Evolutionary conservation across 1,140 invertebrate genomes (phyloP).

Genomic region (Drosophila auraria): DNA sequence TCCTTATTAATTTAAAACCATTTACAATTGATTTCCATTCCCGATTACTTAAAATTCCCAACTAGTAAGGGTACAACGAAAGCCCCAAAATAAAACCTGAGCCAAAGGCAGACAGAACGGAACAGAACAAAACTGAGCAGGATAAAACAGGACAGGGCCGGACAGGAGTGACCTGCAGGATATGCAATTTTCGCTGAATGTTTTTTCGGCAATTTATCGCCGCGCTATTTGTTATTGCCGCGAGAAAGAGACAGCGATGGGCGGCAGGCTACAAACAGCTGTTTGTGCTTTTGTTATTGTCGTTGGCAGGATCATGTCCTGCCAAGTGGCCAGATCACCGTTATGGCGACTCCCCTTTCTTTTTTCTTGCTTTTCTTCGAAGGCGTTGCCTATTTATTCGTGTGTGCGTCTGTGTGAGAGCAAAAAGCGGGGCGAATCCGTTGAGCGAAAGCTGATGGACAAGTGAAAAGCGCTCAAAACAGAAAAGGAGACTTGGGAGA

Average conservation of each 20-base stretch:
- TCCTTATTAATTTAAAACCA: background rate
- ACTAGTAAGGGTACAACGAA: background rate
- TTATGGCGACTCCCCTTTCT: slow-evolving; percentile 7
- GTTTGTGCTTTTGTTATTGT: slow-evolving; percentile 50
- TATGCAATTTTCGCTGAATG: slow-evolving; percentile 65
- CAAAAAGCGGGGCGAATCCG: slow-evolving; percentile 42
- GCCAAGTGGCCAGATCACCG: slow-evolving; percentile 73
- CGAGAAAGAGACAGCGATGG: background rate
- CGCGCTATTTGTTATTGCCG: slow-evolving; percentile 64
- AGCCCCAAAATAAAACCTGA: background rate
- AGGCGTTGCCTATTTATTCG: slow-evolving; percentile 64
- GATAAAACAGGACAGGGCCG: slow-evolving; percentile 10
- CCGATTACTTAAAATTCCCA: background rate
- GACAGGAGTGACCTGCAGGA: slow-evolving; percentile 52
- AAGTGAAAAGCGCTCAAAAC: slow-evolving; percentile 56
- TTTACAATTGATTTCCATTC: background rate
- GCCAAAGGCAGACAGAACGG: background rate
- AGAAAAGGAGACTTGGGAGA: slow-evolving; percentile 18
- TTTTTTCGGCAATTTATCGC: slow-evolving; percentile 63
- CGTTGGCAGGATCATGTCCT: slow-evolving; percentile 70
- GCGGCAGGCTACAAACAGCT: slow-evolving; percentile 54
- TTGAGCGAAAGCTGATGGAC: slow-evolving; percentile 76
- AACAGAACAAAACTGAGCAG: slow-evolving; percentile 12
- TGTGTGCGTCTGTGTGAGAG: slow-evolving; percentile 37
- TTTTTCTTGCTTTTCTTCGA: slow-evolving; percentile 56